Evolutionary conservation across 2,113 vertebrate genomes (phyloP), one percentile per base, ranked within the genome.

Genomic region (Scomber japonicus): DNA sequence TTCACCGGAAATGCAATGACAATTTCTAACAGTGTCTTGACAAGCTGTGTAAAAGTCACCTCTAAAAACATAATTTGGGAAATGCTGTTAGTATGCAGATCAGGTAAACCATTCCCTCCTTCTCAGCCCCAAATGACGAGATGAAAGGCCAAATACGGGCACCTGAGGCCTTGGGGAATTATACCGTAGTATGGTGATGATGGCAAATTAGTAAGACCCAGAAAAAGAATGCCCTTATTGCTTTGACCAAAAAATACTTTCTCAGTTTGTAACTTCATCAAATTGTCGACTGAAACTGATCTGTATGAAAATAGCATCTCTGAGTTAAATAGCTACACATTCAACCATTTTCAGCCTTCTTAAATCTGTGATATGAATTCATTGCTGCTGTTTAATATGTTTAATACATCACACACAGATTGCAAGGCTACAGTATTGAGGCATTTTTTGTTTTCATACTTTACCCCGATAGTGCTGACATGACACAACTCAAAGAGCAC

Each of bases 31-130:
- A 49, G n/a, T 78, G 72, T 51, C 53, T 63, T 79, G 17, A 59
- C 40, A 71, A 61, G 27, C 65, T 49, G 73, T 66, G 57, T 65
- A 53, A 80, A 86, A 87, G 82, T 87, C 80, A 88, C 81, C 73
- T 84, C 53, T 63, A 70, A 57, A 69, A 10, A 10, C 56, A 60
- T 55, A 35, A 67, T 61, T 50, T 66, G 60, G 48, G n/a, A 60
- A 80, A 66, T 59, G 55, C 5, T 73, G 56, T 82, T 70, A 27
- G 53, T 59, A 75, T 84, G 78, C 75, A 69, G 55, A 82, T 46
- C 55, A 40, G 63, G 71, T 64, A 30, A 17, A 63, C 2, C 7
- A 78, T 69, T 68, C 13, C 40, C 19, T 71, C 35, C 12, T 16
- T 60, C 64, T 60, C 69, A 0, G 27, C 14, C 21, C 30, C 21